These are phyloP conservation scores for Plusia festucae DNA, from an alignment of 2,888 invertebrate genomes.

Conservation along the genomic window DNA sequence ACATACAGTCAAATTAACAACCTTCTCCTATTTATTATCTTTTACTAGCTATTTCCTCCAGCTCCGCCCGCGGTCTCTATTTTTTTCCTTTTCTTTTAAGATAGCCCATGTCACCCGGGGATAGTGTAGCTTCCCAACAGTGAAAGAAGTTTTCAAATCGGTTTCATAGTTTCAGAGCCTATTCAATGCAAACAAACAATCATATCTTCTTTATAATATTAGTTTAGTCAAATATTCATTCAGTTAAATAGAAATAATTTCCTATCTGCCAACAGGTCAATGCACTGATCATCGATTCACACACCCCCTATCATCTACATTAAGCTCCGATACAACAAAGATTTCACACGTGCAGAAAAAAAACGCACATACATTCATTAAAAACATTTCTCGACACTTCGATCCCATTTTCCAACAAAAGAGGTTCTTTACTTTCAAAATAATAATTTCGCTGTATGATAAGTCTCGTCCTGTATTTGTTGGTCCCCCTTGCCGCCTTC, in stretches of 20 bases:
- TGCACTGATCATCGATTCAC: background rate
- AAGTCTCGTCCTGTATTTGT: conserved; percentile 36
- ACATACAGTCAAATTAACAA: too few relatives aligned
- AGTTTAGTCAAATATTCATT: too few relatives aligned
- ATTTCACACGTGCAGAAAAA: conserved; percentile 15
- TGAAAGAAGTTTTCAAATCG: too few relatives aligned
- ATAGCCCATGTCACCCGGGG: too few relatives aligned
- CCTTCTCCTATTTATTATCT: too few relatives aligned
- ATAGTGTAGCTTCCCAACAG: too few relatives aligned
- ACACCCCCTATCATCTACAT: background rate
- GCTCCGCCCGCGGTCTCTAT: too few relatives aligned
- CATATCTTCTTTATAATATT: too few relatives aligned
- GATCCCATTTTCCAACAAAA: conserved; percentile 49
- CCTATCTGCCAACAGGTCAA: background rate
- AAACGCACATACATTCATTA: conserved; percentile 48
- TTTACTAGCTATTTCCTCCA: too few relatives aligned
- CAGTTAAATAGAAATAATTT: background rate
- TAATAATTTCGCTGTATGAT: conserved; percentile 54
- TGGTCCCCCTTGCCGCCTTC: conserved; percentile 18
- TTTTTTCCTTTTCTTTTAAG: too few relatives aligned
- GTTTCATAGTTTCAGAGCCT: too few relatives aligned
- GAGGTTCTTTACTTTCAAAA: conserved; percentile 56
- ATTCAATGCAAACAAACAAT: too few relatives aligned
- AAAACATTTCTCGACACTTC: conserved; percentile 43
- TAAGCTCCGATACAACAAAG: background rate